phyloP scores from a whole-genome alignment of 1,140 invertebrate species.

The Bombus superbus region DNA sequence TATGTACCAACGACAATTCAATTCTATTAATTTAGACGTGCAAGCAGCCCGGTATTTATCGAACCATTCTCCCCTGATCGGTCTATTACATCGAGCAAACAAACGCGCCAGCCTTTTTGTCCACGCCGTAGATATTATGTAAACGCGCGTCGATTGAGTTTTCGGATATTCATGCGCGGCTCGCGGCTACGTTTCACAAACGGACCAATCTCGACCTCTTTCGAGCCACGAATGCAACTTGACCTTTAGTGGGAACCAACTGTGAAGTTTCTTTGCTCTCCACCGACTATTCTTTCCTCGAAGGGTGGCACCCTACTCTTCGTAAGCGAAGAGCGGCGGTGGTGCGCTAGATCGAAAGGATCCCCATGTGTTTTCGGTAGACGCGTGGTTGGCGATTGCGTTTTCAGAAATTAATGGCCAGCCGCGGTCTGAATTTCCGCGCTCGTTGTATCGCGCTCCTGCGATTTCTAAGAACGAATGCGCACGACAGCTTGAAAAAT shows the following conservation, averaged over 20 bases:
- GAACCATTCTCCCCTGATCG: too few relatives aligned
- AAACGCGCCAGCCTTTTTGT: constrained; percentile 18
- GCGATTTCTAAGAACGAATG: constrained; percentile 47
- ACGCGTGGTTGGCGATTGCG: constrained; percentile 9
- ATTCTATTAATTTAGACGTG: constrained; percentile 34
- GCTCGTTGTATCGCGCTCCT: constrained; percentile 66
- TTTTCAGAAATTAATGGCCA: constrained; percentile 45
- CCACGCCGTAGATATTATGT: constrained; percentile 13
- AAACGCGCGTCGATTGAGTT: constrained; percentile 38
- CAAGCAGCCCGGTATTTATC: not conserved
- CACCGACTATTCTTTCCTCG: not conserved
- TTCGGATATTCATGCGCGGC: constrained; percentile 75
- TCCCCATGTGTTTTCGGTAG: not conserved
- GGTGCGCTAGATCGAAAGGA: constrained; percentile 8
- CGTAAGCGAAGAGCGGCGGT: not conserved
- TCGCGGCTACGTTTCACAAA: not conserved
- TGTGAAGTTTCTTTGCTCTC: not conserved
- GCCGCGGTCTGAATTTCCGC: not conserved
- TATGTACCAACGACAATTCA: constrained; percentile 5
- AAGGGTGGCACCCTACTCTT: not conserved
- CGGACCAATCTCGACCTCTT: not conserved
- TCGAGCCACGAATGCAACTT: too few relatives aligned
- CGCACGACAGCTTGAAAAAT: constrained; percentile 74
- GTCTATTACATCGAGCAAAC: not conserved
- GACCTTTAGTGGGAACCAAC: not conserved